phyloP scores from a whole-genome alignment of 2,888 invertebrate genomes.

The Heliconius erato region DNA sequence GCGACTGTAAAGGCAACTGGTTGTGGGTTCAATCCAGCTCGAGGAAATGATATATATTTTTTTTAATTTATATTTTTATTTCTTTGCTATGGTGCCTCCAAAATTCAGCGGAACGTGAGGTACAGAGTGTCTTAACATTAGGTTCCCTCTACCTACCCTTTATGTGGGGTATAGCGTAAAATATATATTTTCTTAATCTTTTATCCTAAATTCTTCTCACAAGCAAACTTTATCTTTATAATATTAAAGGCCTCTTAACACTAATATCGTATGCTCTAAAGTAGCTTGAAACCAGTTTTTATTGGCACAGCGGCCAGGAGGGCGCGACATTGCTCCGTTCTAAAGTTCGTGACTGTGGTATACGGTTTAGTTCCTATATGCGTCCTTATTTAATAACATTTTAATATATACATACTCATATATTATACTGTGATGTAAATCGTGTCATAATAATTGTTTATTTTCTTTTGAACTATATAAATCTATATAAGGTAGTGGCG shows the following conservation, averaged over 20 bases:
- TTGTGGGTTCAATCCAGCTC: no score
- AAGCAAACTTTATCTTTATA: not conserved
- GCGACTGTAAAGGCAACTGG: no score
- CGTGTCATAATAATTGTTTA: constrained; percentile 15
- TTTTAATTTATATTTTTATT: no score
- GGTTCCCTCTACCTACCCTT: no score
- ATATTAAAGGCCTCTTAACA: not conserved
- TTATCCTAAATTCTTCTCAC: not conserved
- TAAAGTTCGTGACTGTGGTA: constrained; percentile 73
- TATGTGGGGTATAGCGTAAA: no score
- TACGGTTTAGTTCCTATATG: constrained; percentile 65
- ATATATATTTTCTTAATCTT: no score
- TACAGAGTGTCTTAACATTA: no score
- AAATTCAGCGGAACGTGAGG: no score
- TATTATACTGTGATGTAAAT: constrained; percentile 45
- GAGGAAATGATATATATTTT: no score
- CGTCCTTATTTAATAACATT: constrained; percentile 54
- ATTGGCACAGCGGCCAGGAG: constrained; percentile 58
- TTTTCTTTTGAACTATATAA: not conserved
- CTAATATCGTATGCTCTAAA: constrained; percentile 52
- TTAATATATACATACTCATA: not conserved
- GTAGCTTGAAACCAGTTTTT: constrained; percentile 58
- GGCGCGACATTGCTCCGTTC: constrained; percentile 68
- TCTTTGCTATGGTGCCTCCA: no score
- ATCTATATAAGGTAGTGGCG: no score